A percentile compares a stretch with the other conserved stretches of the same genome.
Evolutionary conservation across 2,888 invertebrate species (phyloP).

Genomic region (Hecatera dysodea): DNA sequence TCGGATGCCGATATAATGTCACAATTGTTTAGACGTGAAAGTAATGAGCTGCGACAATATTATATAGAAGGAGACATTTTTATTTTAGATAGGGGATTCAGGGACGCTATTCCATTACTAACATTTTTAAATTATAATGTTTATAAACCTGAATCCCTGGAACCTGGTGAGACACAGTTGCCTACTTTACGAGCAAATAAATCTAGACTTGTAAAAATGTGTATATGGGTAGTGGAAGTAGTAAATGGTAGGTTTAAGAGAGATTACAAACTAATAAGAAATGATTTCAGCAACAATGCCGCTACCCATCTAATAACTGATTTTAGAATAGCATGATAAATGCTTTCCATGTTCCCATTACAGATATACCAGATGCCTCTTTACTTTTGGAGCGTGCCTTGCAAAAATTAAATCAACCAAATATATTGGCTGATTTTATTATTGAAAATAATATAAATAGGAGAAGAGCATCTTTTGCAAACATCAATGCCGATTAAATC

Average conservation of each 20-base stretch:
- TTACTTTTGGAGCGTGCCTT: too few relatives aligned
- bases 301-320: constrained; percentile 26
- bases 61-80: constrained; percentile 5
- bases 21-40: too few relatives aligned
- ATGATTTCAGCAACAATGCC: constrained; percentile 18
- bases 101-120: not conserved
- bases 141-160: constrained; percentile 8
- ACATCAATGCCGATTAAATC: too few relatives aligned
- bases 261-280: constrained; percentile 17
- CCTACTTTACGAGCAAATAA: constrained; percentile 7
- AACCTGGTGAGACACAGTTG: constrained; percentile 12
- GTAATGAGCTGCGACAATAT: too few relatives aligned
- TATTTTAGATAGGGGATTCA: constrained; percentile 3
- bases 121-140: constrained; percentile 3
- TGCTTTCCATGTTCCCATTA: constrained; percentile 5
- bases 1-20: too few relatives aligned
- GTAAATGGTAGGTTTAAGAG: too few relatives aligned
- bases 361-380: too few relatives aligned
- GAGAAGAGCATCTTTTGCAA: too few relatives aligned
- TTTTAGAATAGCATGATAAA: constrained; percentile 17
- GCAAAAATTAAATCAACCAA: too few relatives aligned
- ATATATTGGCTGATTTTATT: too few relatives aligned
- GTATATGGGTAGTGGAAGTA: too few relatives aligned
- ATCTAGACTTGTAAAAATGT: not conserved
- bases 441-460: too few relatives aligned